Base-by-base conservation (phyloP, 2,797 vertebrate species). In the Scyliorhinus canicula region DNA sequence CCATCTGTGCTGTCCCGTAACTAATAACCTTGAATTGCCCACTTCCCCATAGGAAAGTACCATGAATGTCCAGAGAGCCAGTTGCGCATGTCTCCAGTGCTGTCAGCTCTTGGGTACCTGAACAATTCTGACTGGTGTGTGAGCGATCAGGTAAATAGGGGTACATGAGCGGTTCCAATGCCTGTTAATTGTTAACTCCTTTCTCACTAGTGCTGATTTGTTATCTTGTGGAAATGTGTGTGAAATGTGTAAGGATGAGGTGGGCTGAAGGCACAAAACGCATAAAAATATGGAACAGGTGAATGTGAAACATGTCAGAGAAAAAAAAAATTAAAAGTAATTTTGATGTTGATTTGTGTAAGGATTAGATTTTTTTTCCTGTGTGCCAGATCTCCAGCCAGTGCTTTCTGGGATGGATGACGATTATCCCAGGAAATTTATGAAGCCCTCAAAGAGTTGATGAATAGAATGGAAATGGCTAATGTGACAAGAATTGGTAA, bases 221-320 rank as follows among this genome's bases (percentile, higher is more conserved):
- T 91, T 91, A 91, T 91, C 88, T 65, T 91, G 88, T 91, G 19
- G 88, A 91, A 91, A 63, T 91, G 88, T 91, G 88, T 63, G 88
- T 91, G 88, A 91, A 91, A 40, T 91, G 88, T 91, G 57, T 63
- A 91, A 24, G 88, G 88, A 35, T 91, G 88, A 65, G 60, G n/a
- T 65, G 7, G n/a, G 57, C 60, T 91, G 57, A n/a, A 91, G 88
- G 60, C 57, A 44, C 88, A 65, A 63, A 65, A 63, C 44, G 57
- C n/a, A 3, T 40, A 40, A 65, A 63, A 91, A 65, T 60, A 50
- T 40, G 57, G 88, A 63, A 63, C 57, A 63, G 55, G 88, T 91
- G 88, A 63, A 91, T 91, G 88, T 91, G 88, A 91, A 91, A 65
- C 8, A n/a, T 60, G 88, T 65, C 88, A 24, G 57, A 60, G 55